Evolutionary conservation across 1,140 invertebrate genomes (phyloP).

Genomic region (Maconellicoccus hirsutus): DNA sequence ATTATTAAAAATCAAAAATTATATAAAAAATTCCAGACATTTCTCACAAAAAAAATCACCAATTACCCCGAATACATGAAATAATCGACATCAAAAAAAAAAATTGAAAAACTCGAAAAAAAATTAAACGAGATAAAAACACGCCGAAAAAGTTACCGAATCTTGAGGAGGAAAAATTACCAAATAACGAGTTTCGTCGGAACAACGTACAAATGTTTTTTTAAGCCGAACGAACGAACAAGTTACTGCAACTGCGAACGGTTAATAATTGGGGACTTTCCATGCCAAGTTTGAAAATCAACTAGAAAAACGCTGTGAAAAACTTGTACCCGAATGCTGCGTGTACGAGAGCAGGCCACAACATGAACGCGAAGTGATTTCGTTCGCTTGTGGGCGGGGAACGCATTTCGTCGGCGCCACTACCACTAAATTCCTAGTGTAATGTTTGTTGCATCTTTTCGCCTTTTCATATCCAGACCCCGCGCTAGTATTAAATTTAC

Average conservation of each 20-base stretch:
- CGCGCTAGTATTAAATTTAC: neutral
- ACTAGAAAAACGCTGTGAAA: slow-evolving; percentile 2
- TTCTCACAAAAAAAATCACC: too few species aligned
- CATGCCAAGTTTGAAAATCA: slow-evolving; percentile 3
- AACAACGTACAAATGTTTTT: neutral
- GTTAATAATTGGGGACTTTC: slow-evolving; percentile 4
- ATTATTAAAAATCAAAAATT: too few species aligned
- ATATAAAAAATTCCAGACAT: too few species aligned
- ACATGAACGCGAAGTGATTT: slow-evolving; percentile 8
- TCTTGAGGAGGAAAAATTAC: too few species aligned
- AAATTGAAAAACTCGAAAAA: neutral
- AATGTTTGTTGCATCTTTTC: slow-evolving; percentile 9
- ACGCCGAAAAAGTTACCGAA: too few species aligned
- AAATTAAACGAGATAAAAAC: neutral
- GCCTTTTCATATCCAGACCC: neutral
- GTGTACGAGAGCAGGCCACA: neutral
- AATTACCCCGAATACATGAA: too few species aligned
- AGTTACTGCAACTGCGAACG: neutral
- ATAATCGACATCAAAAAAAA: too few species aligned
- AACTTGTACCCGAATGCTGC: neutral
- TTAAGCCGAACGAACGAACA: neutral
- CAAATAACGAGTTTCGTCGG: neutral
- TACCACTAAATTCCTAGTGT: neutral
- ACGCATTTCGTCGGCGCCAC: slow-evolving; percentile 1
- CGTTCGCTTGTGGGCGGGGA: slow-evolving; percentile 1